Percentiles rank a stretch among this genome's conserved stretches.
These are phyloP conservation scores for Lemur catta DNA, from an alignment of 2,797 vertebrate genomes.

Conservation along the genomic window DNA sequence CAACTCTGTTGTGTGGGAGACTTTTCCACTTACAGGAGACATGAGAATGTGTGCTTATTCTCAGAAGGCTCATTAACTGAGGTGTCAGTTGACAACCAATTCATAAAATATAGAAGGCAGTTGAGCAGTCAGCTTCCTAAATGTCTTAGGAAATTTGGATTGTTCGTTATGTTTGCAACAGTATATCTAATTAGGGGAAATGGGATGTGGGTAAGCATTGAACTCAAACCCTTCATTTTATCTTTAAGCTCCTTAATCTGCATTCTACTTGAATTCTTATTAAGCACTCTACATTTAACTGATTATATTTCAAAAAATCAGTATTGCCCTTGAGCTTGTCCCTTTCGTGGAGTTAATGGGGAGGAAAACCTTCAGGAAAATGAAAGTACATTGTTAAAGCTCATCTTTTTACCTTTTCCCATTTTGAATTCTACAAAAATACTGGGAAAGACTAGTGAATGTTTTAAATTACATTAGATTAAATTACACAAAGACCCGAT, in stretches of 20 bases:
- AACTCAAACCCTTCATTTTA: slow-evolving; percentile 18
- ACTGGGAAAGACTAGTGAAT: slow-evolving; percentile 55
- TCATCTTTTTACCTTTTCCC: not conserved
- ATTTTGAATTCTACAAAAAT: slow-evolving; percentile 33
- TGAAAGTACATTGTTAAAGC: slow-evolving; percentile 2
- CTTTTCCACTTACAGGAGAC: not conserved
- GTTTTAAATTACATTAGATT: slow-evolving; percentile 54
- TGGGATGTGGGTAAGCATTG: not conserved
- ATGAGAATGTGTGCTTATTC: slow-evolving; percentile 20
- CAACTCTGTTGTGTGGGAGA: slow-evolving; percentile 12
- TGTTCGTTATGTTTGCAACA: slow-evolving; percentile 49
- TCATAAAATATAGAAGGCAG: slow-evolving; percentile 24
- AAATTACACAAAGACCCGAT: slow-evolving; percentile 38
- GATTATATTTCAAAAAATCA: not conserved
- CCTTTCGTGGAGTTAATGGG: not conserved
- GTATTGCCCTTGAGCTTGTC: slow-evolving; percentile 29
- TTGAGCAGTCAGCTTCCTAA: slow-evolving; percentile 22
- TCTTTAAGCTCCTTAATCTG: slow-evolving; percentile 5
- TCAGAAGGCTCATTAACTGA: slow-evolving; percentile 47
- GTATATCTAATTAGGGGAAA: not conserved
- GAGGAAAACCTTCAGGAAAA: not conserved
- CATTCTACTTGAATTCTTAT: not conserved
- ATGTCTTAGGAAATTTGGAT: slow-evolving; percentile 8
- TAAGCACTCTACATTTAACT: slow-evolving; percentile 20
- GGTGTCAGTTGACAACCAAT: slow-evolving; percentile 36